Evolutionary conservation across 37 sponge, comb jelly and placozoan genomes (phyloP), one percentile per base, ranked within the genome.

Genomic region (Halisarca cf. caerulea): DNA sequence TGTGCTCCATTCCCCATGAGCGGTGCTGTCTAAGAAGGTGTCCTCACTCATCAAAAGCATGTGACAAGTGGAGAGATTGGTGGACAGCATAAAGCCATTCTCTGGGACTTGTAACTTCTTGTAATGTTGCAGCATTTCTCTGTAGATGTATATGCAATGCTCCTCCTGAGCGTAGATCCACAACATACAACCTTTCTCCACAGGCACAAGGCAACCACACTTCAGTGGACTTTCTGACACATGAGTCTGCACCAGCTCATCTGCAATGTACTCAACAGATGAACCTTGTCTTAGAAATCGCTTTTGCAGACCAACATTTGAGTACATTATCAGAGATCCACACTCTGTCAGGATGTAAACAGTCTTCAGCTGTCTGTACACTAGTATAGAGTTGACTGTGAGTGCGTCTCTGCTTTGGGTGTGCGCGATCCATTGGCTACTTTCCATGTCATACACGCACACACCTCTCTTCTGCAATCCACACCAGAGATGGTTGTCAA

Each of bases 401-500:
- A 62, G 9, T 23, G 5, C 18, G 64, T 62, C 64, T 30, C 18
- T 62, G 4, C 6, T 6, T 7, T 4, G 30, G 11, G 51, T 14
- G 9, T 30, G 18, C 21, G 77, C 77, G 41, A 74, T 43, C n/a
- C 45, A 43, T 11, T 41, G 32, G n/a, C 18, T 37, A 1, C 44
- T 74, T 42, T 40, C 45, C 42, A 8, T n/a, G 9, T 74, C 38
- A 25, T 41, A 74, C 1, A 74, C 77, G 36, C 77, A 39, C 2
- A 74, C 41, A 25, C 77, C 77, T 17, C 2, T 1, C 45, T 5
- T 43, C n/a, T 20, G 77, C 40, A 74, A 24, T 4, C 77, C 77
- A 43, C 77, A 74, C 77, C 77, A 74, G 9, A 74, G 25, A 21
- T 74, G 45, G 77, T 41, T 44, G 21, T 43, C 43, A 40, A 44